phyloP scores from a whole-genome alignment of 2,888 invertebrate species.

The Helleia helle region DNA sequence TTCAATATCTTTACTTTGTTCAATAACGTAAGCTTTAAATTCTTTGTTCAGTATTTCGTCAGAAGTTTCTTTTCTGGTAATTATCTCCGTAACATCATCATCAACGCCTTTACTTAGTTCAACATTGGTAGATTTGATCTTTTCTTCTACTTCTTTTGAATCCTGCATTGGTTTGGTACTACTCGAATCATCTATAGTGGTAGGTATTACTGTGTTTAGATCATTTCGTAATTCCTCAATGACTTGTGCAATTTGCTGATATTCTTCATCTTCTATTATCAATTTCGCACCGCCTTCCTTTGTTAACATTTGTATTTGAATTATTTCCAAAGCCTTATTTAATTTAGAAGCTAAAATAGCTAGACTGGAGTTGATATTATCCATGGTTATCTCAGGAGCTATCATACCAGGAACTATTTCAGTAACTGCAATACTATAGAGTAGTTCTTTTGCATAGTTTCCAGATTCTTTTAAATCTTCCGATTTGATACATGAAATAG shows the following conservation, averaged over 20 bases:
- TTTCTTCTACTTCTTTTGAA: too few relatives aligned
- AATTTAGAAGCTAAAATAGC: constrained; percentile 35
- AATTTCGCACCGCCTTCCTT: constrained; percentile 33
- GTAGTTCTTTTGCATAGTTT: constrained; percentile 39
- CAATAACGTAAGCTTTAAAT: too few relatives aligned
- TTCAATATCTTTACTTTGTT: too few relatives aligned
- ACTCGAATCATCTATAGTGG: not conserved
- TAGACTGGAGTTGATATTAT: constrained; percentile 24
- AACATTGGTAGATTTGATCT: too few relatives aligned
- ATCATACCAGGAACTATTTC: constrained; percentile 20
- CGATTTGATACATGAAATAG: constrained; percentile 36
- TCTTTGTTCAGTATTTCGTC: too few relatives aligned
- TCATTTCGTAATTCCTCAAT: constrained; percentile 42
- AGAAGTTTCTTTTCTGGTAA: too few relatives aligned
- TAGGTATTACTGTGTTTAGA: constrained; percentile 31
- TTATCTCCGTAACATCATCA: too few relatives aligned
- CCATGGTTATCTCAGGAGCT: constrained; percentile 13
- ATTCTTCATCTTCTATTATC: constrained; percentile 26
- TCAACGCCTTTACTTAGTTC: too few relatives aligned
- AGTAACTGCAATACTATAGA: constrained; percentile 29
- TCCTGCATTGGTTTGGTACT: not conserved
- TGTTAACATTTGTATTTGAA: constrained; percentile 39
- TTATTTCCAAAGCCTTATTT: constrained; percentile 33
- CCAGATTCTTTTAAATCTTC: constrained; percentile 39
- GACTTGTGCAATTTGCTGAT: constrained; percentile 35